phyloP scores from a whole-genome alignment of 2,888 invertebrate genomes.

The Parelbella ahira region DNA sequence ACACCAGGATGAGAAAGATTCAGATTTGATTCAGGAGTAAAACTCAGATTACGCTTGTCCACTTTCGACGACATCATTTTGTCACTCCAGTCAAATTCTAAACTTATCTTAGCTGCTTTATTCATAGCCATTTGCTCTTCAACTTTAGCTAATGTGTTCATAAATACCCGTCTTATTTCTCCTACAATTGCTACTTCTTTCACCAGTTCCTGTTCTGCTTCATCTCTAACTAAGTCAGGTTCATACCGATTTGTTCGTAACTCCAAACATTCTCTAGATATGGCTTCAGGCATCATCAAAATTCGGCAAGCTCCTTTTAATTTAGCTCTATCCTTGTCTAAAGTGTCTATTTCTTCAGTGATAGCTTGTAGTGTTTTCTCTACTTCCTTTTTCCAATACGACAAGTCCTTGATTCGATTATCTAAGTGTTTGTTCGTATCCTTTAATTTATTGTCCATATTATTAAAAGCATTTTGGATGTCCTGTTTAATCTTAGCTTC shows the following conservation, averaged over 20 bases:
- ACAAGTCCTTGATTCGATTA: conserved; percentile 61
- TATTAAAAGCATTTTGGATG: conserved; percentile 78
- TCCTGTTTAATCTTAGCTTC: conserved; percentile 47
- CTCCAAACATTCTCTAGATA: conserved; percentile 86
- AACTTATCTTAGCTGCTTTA: conserved; percentile 86
- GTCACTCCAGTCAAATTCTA: conserved; percentile 95
- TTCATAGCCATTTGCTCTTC: conserved; percentile 86
- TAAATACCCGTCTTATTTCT: conserved; percentile 83
- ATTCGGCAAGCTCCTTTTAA: conserved; percentile 84
- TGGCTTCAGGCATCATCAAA: conserved; percentile 86
- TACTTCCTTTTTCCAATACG: conserved; percentile 85
- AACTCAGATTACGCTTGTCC: conserved; percentile 83
- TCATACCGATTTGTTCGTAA: conserved; percentile 85
- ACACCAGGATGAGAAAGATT: conserved; percentile 89
- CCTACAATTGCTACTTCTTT: conserved; percentile 88
- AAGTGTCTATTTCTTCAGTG: conserved; percentile 82
- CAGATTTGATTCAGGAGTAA: conserved; percentile 84
- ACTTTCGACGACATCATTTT: conserved; percentile 88
- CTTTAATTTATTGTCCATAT: conserved; percentile 73
- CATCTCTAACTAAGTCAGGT: conserved; percentile 87
- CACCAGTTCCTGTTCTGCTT: conserved; percentile 89
- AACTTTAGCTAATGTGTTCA: conserved; percentile 83
- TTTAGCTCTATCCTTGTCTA: conserved; percentile 83
- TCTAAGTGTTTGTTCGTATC: conserved; percentile 59
- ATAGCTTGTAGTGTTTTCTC: conserved; percentile 83